Base-by-base conservation (phyloP, 2,113 vertebrate species). In the Pseudorectes ferrugineus region DNA sequence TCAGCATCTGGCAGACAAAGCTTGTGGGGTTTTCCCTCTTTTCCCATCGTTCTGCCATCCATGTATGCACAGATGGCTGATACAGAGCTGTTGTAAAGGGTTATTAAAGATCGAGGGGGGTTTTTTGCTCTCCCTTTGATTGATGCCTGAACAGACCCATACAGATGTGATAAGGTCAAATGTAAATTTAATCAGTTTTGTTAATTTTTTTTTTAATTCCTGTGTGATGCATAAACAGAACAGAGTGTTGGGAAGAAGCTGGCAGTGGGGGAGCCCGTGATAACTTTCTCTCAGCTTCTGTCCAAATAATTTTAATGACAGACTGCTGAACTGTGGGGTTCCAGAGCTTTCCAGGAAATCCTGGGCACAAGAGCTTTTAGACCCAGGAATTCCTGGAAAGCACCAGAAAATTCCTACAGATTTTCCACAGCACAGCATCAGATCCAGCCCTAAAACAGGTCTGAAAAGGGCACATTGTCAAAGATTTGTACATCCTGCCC, bases 141-240 rank as follows among this genome's bases (percentile, higher is more conserved):
- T 95, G 97, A 95, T 89, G 36, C 42, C 38, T 85, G 79, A 76
- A 93, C 85, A 90, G 91, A 85, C 46, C 81, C 54, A 55, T 36
- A 88, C 66, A 76, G 82, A 88, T 90, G 88, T 74, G 94, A 89
- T 54, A 94, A 85, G 94, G 96, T 96, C 95, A 96, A 93, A 93
- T 84, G 88, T 78, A 85, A 97, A 97, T 96, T 88, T 93, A 96
- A 97, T 97, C 89, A 77, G 73, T 49, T 92, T 82, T 66, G 54
- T 61, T 88, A 18, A 2, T 55, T 26, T 62, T 35, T 43, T 71
- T 72, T 49, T 58, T 4, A 85, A 93, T 87, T 88, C 85, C 67
- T 71, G 54, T 35, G 65, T 51, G 9, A 85, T 90, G 51, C 78
- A 95, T 95, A 96, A 97, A 89, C 76, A 96, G 73, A 85, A 49